Conservation (phyloP, 92 coral and sea anemone genomes). For the Virgularia gustaviana region DNA sequence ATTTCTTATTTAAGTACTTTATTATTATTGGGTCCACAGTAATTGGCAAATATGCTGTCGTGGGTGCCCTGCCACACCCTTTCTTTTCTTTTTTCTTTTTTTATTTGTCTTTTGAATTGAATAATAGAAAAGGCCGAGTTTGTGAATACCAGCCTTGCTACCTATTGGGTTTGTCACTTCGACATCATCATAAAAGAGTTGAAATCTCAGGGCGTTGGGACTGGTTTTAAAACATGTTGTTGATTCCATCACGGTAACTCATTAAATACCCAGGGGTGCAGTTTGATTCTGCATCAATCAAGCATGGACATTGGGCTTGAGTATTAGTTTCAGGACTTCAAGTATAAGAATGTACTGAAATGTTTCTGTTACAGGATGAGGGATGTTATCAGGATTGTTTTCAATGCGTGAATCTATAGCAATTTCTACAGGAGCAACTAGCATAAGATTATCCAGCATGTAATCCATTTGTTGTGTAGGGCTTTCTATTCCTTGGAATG, state of each 20-base stretch:
- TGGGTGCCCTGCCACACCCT: too few species aligned
- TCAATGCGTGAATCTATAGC: not conserved
- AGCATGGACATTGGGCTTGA: too few species aligned
- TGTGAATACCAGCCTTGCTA: conserved; percentile 20
- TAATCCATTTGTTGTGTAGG: conserved; percentile 6
- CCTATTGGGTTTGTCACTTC: conserved; percentile 21
- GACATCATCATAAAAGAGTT: conserved; percentile 12
- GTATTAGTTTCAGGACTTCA: not conserved
- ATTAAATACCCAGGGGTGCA: conserved; percentile 1
- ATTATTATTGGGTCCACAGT: too few species aligned
- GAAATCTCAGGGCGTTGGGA: conserved; percentile 8
- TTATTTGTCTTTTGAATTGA: conserved; percentile 19
- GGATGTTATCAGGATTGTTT: not conserved
- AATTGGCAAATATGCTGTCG: too few species aligned
- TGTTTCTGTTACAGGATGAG: not conserved
- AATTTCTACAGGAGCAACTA: not conserved
- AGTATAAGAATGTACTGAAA: not conserved
- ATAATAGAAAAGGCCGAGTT: conserved; percentile 21
- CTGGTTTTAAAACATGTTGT: conserved; percentile 3
- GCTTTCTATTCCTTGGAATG: conserved; percentile 4
- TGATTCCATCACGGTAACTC: conserved; percentile 6
- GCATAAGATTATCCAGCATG: conserved; percentile 11
- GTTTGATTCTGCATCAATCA: not conserved
- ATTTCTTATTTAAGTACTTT: too few species aligned
- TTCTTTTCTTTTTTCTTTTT: too few species aligned